Base-by-base conservation (phyloP, 2,888 invertebrate genomes). In the Sycophila texana region DNA sequence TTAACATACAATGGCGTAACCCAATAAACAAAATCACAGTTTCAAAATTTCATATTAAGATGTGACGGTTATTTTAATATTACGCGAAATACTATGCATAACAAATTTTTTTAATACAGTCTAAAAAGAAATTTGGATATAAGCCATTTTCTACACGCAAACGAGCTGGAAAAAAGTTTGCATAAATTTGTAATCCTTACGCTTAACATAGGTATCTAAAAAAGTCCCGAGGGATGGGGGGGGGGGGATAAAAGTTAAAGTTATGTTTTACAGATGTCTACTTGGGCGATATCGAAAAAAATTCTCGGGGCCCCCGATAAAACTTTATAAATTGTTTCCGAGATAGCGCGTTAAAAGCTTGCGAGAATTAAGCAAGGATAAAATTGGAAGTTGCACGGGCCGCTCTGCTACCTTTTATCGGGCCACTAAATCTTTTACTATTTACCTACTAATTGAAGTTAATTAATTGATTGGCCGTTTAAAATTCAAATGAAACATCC, bases 401-500 rank as follows among this genome's bases (percentile, higher is more conserved):
- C n/a, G 3, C 39, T 4, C 26, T 4, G 16, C 66, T 14, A 58
- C 57, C 26, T 30, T 26, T 73, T 73, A 73, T 60, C 75, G 53
- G 2, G 16, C 30, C 39, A 51, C 51, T 71, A 61, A 75, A 79
- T 75, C 63, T 67, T 49, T 16, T 16, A 53, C 72, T 75, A 58
- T 75, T 75, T 72, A 75, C 75, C 67, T 75, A 70, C 72, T 72
- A 71, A 79, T 79, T 67, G 74, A 74, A 72, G 58, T 71, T 75
- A 72, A 75, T 79, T 71, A 79, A 79, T 79, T 61, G 75, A 75
- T 71, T 0, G 75, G 30, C 49, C 47, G 49, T 75, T 79, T 72
- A 72, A 71, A 67, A 61, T 75, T 75, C 39, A 72, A 79, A 71
- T 72, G 22, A 63, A 68, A 67, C 67, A 60, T 68, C 60, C 39